These are phyloP conservation scores for Protaetia brevitarsis DNA, from an alignment of 1,140 invertebrate species.

Conservation along the genomic window DNA sequence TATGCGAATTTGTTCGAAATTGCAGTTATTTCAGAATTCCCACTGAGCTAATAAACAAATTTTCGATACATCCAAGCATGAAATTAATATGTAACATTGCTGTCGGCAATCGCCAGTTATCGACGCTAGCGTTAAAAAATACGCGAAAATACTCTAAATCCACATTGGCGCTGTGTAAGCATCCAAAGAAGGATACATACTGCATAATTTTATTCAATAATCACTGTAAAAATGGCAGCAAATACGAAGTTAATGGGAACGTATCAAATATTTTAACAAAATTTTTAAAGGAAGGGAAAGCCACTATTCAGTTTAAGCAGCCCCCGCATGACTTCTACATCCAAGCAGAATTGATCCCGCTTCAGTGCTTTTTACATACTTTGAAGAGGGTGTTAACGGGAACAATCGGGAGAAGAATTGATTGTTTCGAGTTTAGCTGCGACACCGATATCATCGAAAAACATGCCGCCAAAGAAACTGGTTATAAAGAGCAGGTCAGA, in stretches of 20 bases:
- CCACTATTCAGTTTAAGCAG: slow-evolving; percentile 66
- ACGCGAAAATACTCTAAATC: slow-evolving; percentile 56
- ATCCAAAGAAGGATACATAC: slow-evolving; percentile 56
- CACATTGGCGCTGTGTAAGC: slow-evolving; percentile 63
- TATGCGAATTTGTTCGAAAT: neutral
- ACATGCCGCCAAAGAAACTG: slow-evolving; percentile 55
- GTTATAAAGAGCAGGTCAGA: slow-evolving; percentile 59
- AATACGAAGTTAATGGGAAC: slow-evolving; percentile 65
- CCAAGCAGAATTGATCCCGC: slow-evolving; percentile 60
- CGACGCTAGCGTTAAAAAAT: slow-evolving; percentile 47
- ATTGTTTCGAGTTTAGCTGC: slow-evolving; percentile 53
- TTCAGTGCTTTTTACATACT: slow-evolving; percentile 66
- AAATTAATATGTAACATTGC: slow-evolving; percentile 65
- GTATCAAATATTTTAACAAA: slow-evolving; percentile 65
- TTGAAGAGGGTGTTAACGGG: slow-evolving; percentile 55
- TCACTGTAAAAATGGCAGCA: slow-evolving; percentile 62
- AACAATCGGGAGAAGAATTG: slow-evolving; percentile 49
- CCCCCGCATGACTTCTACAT: slow-evolving; percentile 69
- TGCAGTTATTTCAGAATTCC: neutral
- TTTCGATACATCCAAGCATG: slow-evolving; percentile 50
- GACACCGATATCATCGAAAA: slow-evolving; percentile 49
- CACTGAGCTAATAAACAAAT: neutral
- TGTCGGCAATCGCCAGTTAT: slow-evolving; percentile 58
- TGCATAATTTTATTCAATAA: slow-evolving; percentile 64
- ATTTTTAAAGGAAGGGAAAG: slow-evolving; percentile 70